Percentiles rank a stretch among this genome's conserved stretches.
These are phyloP conservation scores for Tragelaphus buxtoni DNA, from an alignment of 2,113 vertebrate species.

Conservation along the genomic window DNA sequence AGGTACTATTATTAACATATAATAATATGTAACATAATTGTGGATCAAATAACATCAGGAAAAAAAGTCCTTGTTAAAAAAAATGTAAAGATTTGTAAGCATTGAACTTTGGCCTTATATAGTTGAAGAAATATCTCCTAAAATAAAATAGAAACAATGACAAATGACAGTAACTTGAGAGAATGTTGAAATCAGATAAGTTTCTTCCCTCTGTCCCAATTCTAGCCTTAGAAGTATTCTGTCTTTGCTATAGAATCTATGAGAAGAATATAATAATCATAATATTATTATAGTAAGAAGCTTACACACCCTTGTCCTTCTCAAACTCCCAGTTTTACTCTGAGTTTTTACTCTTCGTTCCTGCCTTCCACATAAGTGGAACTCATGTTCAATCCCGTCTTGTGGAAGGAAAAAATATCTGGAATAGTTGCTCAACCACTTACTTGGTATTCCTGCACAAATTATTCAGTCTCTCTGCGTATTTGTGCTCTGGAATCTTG, in stretches of 20 bases:
- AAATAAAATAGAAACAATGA: neutral
- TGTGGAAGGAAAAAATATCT: neutral
- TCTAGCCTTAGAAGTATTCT: neutral
- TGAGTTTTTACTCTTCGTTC: neutral
- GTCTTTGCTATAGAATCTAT: neutral
- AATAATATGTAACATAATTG: neutral
- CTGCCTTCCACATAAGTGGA: neutral
- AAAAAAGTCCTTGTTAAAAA: neutral
- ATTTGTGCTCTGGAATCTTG: neutral
- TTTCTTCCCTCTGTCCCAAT: neutral
- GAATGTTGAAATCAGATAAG: neutral
- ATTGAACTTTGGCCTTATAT: neutral
- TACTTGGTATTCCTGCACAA: neutral
- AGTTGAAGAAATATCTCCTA: neutral
- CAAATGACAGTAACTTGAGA: neutral
- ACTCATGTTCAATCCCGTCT: neutral
- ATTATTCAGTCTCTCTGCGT: neutral
- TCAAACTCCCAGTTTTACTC: neutral
- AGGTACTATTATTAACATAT: neutral
- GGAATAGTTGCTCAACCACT: neutral
- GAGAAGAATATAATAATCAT: neutral
- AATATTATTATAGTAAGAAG: neutral
- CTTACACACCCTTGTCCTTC: neutral
- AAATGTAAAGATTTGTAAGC: neutral
- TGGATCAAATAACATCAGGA: neutral